These are phyloP conservation scores for Agrochola lychnidis DNA, from an alignment of 2,888 invertebrate species.

Conservation along the genomic window DNA sequence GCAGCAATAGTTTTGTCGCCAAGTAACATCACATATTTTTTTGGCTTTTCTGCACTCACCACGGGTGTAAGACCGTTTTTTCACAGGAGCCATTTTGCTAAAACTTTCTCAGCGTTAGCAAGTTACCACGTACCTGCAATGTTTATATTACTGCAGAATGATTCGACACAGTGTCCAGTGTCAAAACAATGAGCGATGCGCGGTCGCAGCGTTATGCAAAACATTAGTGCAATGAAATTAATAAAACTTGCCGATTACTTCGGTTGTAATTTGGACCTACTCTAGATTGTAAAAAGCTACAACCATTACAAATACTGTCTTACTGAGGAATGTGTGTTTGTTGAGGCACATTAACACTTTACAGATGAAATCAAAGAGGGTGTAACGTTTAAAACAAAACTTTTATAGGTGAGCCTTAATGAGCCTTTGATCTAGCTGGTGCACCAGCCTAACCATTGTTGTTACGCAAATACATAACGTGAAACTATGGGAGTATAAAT, in stretches of 20 bases:
- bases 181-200: constrained; percentile 49
- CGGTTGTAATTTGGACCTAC: neutral
- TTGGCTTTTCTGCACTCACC: neutral
- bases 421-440: neutral
- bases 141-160: constrained; percentile 35
- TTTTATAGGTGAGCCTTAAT: neutral
- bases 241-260: neutral
- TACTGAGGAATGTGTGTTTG: neutral
- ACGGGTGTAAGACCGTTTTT: neutral
- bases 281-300: neutral
- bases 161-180: constrained; percentile 38
- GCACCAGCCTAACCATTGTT: no score
- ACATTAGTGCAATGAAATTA: constrained; percentile 8
- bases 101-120: constrained; percentile 11
- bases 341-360: neutral
- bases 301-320: neutral
- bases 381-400: neutral
- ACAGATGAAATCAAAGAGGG: neutral
- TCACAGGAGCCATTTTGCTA: neutral
- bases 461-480: neutral
- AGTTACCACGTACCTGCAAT: neutral
- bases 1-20: neutral
- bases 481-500: constrained; percentile 1
- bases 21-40: no score
- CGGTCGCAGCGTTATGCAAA: constrained; percentile 25